phyloP scores from a whole-genome alignment of 1,140 invertebrate genomes.

The Brachionus calyciflorus region DNA sequence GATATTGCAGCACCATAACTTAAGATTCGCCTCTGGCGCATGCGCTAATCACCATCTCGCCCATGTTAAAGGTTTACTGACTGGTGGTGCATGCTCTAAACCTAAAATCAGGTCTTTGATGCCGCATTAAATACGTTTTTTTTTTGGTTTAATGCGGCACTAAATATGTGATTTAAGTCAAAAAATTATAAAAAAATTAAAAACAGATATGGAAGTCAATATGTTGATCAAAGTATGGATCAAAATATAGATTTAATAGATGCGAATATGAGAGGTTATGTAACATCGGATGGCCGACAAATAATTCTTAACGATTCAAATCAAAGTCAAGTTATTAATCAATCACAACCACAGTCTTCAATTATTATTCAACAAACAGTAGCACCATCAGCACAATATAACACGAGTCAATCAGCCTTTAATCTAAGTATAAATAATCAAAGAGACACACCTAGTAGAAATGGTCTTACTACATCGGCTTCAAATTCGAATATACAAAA shows the following conservation, averaged over 20 bases:
- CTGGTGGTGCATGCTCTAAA: too few species aligned
- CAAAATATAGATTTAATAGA: neutral
- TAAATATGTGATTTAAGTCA: too few species aligned
- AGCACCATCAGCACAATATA: constrained; percentile 21
- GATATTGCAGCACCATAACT: too few species aligned
- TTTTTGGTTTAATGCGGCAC: too few species aligned
- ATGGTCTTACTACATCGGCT: neutral
- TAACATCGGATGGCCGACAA: constrained; percentile 27
- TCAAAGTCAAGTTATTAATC: constrained; percentile 36
- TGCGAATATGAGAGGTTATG: neutral
- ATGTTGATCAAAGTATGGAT: neutral
- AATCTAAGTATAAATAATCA: constrained; percentile 20
- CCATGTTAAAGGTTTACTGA: too few species aligned
- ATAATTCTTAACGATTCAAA: neutral
- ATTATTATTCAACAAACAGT: neutral
- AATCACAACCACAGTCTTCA: constrained; percentile 48
- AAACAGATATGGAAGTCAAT: neutral
- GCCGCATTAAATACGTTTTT: too few species aligned
- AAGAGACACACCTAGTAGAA: neutral
- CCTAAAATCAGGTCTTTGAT: too few species aligned
- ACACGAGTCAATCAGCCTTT: constrained; percentile 22
- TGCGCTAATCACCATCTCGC: too few species aligned
- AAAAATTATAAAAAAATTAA: too few species aligned
- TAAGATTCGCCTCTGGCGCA: too few species aligned
- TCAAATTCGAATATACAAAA: constrained; percentile 1